A percentile compares a stretch with the other conserved stretches of the same genome.
Conservation (phyloP, 2,113 vertebrate genomes). For the Pelecanoides urinatrix region DNA sequence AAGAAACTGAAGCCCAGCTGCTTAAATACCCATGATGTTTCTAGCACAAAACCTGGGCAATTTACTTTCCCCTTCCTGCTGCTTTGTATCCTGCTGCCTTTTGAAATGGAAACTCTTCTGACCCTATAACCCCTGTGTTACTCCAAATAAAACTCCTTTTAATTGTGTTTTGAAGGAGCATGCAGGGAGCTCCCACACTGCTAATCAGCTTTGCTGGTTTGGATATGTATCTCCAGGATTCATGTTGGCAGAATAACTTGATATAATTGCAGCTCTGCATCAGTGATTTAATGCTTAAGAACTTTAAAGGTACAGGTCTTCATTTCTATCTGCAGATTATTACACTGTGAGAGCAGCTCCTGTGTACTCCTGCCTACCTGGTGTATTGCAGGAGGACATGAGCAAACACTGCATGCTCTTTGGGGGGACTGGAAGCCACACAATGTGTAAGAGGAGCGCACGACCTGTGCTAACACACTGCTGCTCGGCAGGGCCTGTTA, state of each 20-base stretch:
- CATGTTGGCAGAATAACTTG: conserved; percentile 49
- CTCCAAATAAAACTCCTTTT: conserved; percentile 67
- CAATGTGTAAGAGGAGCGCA: fast-evolving
- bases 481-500: neutral
- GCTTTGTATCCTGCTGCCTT: conserved; percentile 59
- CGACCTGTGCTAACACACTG: neutral
- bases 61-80: conserved; percentile 46
- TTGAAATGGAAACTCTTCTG: conserved; percentile 72
- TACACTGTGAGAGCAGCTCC: neutral
- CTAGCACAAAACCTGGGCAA: conserved; percentile 50
- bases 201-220: conserved; percentile 69
- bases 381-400: neutral
- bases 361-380: neutral
- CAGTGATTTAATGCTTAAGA: conserved; percentile 16
- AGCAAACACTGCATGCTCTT: neutral
- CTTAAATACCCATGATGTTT: conserved; percentile 34
- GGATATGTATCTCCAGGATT: conserved; percentile 51
- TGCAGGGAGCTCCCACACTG: conserved; percentile 57
- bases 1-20: neutral
- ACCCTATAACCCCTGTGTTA: conserved; percentile 69
- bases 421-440: neutral
- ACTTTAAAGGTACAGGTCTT: conserved; percentile 49
- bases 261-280: conserved; percentile 56
- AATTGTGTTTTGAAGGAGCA: conserved; percentile 68
- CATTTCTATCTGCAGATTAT: neutral